phyloP scores from a whole-genome alignment of 2,113 vertebrate species.

The Brevimyrus niger region DNA sequence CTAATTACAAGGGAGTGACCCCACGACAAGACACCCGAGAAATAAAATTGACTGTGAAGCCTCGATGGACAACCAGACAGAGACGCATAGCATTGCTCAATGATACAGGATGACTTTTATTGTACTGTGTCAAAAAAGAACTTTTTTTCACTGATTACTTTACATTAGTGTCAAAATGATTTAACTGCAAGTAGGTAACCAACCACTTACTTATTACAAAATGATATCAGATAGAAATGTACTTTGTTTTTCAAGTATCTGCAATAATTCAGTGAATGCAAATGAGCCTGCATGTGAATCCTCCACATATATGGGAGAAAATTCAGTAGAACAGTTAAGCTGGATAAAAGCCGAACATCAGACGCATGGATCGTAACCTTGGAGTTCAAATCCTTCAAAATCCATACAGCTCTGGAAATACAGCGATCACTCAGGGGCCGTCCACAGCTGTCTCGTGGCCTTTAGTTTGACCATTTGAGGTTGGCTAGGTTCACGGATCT shows the following conservation, averaged over 20 bases:
- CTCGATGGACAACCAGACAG: background rate
- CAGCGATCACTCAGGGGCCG: background rate
- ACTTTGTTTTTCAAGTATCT: background rate
- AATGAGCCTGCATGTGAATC: background rate
- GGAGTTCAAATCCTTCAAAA: background rate
- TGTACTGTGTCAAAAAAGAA: background rate
- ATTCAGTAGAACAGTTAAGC: background rate
- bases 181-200: background rate
- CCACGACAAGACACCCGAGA: background rate
- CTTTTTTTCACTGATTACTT: background rate
- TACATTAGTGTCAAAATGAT: background rate
- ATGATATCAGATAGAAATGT: background rate
- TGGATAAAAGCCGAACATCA: background rate
- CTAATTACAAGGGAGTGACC: conserved; percentile 23
- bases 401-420: background rate
- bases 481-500: background rate
- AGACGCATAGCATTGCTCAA: background rate
- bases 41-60: conserved; percentile 21
- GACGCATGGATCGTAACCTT: background rate
- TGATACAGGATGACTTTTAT: conserved; percentile 14
- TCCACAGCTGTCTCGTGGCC: background rate
- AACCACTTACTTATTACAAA: background rate
- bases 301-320: background rate
- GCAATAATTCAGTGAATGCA: background rate
- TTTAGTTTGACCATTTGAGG: background rate